phyloP scores from a whole-genome alignment of 2,797 vertebrate species.

The Mus spretus region DNA sequence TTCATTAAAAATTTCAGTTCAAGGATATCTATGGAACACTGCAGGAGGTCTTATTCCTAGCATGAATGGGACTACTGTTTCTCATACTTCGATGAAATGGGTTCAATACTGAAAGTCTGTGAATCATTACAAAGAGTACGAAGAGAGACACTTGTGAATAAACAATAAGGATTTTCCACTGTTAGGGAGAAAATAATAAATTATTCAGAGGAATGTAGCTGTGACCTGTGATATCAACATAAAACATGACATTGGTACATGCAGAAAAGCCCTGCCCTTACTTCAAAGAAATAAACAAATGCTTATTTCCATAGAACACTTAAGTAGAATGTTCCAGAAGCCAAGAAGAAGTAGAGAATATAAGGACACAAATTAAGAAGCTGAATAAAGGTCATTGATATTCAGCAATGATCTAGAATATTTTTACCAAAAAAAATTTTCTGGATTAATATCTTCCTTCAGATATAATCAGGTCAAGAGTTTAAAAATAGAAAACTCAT shows the following conservation, averaged over 20 bases:
- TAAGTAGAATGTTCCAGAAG: slow-evolving; percentile 1
- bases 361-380: slow-evolving; percentile 12
- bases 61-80: not conserved
- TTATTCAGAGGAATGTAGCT: not conserved
- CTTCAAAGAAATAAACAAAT: not conserved
- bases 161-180: not conserved
- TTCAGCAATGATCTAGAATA: not conserved
- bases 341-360: not conserved
- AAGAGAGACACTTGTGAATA: not conserved
- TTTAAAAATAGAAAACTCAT: slow-evolving; percentile 63
- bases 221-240: not conserved
- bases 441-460: slow-evolving; percentile 15
- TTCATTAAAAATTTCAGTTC: not conserved
- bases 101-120: not conserved
- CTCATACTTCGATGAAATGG: not conserved
- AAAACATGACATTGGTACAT: not conserved
- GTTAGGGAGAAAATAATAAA: slow-evolving; percentile 24
- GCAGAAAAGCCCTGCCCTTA: slow-evolving; percentile 17
- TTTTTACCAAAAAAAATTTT: slow-evolving; percentile 18
- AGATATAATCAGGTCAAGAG: slow-evolving; percentile 20
- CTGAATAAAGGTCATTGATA: not conserved
- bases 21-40: not conserved
- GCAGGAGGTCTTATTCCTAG: not conserved
- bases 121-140: not conserved
- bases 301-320: not conserved